A percentile compares a stretch with the other conserved stretches of the same genome.
These are phyloP conservation scores for Zaprionus lachaisei DNA, from an alignment of 1,140 invertebrate species.

Conservation along the genomic window DNA sequence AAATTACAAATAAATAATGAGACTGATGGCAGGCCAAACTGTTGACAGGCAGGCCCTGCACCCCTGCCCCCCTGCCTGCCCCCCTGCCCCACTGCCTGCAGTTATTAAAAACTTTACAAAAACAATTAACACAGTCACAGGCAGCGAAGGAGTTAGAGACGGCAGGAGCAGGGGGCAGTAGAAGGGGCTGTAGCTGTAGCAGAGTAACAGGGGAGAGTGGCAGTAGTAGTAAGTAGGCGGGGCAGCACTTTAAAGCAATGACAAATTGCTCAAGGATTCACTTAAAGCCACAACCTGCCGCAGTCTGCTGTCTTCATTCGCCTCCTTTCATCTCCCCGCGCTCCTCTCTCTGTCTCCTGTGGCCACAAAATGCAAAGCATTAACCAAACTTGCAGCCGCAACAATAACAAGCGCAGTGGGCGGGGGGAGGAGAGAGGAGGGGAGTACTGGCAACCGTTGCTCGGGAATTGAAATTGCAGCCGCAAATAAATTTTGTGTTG, in stretches of 20 bases:
- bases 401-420: constrained; percentile 59
- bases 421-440: neutral
- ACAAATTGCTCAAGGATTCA: constrained; percentile 70
- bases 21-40: constrained; percentile 70
- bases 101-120: constrained; percentile 82
- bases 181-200: neutral
- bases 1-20: constrained; percentile 84
- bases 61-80: constrained; percentile 5
- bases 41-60: constrained; percentile 48
- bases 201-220: no score
- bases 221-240: neutral
- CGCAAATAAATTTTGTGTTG: constrained; percentile 80
- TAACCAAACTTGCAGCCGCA: constrained; percentile 75
- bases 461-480: constrained; percentile 77
- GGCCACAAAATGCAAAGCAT: constrained; percentile 68
- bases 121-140: constrained; percentile 76
- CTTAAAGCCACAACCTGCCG: constrained; percentile 48
- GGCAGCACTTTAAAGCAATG: constrained; percentile 60
- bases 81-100: constrained; percentile 48
- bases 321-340: neutral
- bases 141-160: neutral
- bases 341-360: neutral
- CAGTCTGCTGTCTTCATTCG: no score
- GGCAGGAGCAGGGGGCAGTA: neutral
- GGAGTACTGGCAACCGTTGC: neutral